Base-by-base conservation (phyloP, 2,113 vertebrate genomes). In the Puffinus mauretanicus region DNA sequence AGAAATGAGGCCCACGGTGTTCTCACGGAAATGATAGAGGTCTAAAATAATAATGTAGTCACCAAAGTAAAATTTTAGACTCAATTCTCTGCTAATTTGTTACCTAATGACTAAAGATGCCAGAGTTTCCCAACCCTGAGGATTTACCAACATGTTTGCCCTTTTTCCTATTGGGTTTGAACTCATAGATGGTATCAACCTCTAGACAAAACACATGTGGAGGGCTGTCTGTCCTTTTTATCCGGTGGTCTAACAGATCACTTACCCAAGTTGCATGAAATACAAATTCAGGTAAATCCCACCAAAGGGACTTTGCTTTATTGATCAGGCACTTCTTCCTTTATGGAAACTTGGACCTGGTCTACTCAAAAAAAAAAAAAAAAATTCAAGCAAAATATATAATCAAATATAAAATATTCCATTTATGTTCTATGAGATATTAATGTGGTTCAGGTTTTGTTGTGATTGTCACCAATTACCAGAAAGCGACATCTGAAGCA, bases 101-200 rank as follows among this genome's bases (percentile, higher is more conserved):
- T 90, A 69, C 22, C 24, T 77, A 57, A 58, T 77, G 21, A 29
- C 12, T 80, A 47, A 47, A 65, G 30, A 61, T 52, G 13, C 9
- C 18, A 24, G 21, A 76, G 19, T 81, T 93, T 89, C 15, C 47
- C 29, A 54, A 0, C 13, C 17, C 30, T 58, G 75, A 64, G 22
- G 17, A 51, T 71, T 55, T 71, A 55, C 5, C 7, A 9, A 26
- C 10, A 40, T 80, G 10, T 69, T 76, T 16, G 66, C 9, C 38
- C 16, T 7, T 76, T 76, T 82, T 69, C 11, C 26, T 52, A 5
- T 47, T 89, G 57, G 0, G 13, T 62, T 86, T 93, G 60, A 88
- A 47, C 19, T 54, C 0, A 0, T 24, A 55, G 30, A 24, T 47
- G 7, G 11, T 66, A 40, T 34, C 7, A 49, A 1, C 6, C 27